Evolutionary conservation across 2,113 vertebrate species (phyloP).

Genomic region (Sebastes schlegelii): DNA sequence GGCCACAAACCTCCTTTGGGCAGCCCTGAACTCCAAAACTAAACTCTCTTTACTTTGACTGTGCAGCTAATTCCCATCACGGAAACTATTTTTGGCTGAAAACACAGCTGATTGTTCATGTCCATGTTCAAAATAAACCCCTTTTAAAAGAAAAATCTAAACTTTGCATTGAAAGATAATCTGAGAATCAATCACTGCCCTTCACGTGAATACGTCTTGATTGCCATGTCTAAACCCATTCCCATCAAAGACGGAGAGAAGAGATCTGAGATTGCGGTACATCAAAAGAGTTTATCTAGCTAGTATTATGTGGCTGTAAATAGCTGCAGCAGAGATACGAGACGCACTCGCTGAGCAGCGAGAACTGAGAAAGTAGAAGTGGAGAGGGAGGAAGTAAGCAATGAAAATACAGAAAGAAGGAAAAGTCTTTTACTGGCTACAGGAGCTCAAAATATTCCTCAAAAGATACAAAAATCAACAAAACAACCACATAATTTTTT

Average conservation of each 20-base stretch:
- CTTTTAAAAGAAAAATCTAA: conserved; percentile 56
- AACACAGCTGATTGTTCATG: conserved; percentile 48
- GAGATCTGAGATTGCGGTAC: conserved; percentile 75
- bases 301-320: conserved; percentile 67
- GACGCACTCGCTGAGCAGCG: conserved; percentile 1
- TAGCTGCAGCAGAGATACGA: conserved; percentile 50
- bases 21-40: conserved; percentile 30
- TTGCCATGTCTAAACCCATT: conserved; percentile 80
- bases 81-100: conserved; percentile 49
- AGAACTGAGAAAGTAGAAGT: conserved; percentile 28
- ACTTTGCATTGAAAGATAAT: conserved; percentile 73
- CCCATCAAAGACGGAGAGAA: conserved; percentile 69
- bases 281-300: conserved; percentile 81
- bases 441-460: not conserved
- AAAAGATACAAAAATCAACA: conserved; percentile 4
- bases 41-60: conserved; percentile 43
- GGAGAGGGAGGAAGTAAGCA: conserved; percentile 9
- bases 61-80: conserved; percentile 52
- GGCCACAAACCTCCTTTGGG: conserved; percentile 28
- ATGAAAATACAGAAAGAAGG: not conserved
- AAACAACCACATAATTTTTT: not conserved
- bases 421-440: not conserved
- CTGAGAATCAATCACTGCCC: conserved; percentile 77
- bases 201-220: conserved; percentile 75
- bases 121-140: conserved; percentile 63